Evolutionary conservation across 2,113 vertebrate genomes (phyloP).

Genomic region (Bubo blakistoni): DNA sequence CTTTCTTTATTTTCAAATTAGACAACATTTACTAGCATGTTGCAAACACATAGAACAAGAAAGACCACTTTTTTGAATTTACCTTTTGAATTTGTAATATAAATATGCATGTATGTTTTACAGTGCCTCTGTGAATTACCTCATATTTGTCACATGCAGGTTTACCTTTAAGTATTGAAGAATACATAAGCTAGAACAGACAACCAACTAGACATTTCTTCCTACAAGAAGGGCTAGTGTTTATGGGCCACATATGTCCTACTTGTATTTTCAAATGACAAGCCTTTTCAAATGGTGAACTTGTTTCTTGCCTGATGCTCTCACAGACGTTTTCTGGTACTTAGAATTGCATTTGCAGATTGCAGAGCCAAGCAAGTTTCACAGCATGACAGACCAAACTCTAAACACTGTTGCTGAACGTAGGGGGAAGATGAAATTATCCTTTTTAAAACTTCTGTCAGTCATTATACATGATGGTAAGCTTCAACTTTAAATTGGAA

Average conservation of each 20-base stretch:
- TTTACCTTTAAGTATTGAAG: background rate
- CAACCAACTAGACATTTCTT: background rate
- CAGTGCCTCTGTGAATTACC: background rate
- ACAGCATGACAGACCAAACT: conserved; percentile 17
- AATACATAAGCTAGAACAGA: background rate
- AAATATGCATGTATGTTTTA: background rate
- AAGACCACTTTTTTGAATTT: background rate
- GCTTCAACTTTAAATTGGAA: background rate
- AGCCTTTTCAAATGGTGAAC: background rate
- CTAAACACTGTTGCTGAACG: background rate
- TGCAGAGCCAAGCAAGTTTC: background rate
- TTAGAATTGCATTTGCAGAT: background rate
- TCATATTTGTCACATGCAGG: background rate
- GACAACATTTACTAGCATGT: fast-evolving
- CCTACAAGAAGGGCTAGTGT: background rate
- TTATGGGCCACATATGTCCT: background rate
- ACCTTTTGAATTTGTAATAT: background rate
- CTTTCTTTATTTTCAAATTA: background rate
- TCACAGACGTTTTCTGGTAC: background rate
- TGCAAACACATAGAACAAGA: background rate
- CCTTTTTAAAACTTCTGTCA: background rate
- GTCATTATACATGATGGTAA: background rate
- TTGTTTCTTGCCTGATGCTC: conserved; percentile 1
- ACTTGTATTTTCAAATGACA: background rate
- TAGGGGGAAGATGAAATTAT: background rate